Conservation (phyloP, 2,113 vertebrate genomes). For the Laterallus jamaicensis region DNA sequence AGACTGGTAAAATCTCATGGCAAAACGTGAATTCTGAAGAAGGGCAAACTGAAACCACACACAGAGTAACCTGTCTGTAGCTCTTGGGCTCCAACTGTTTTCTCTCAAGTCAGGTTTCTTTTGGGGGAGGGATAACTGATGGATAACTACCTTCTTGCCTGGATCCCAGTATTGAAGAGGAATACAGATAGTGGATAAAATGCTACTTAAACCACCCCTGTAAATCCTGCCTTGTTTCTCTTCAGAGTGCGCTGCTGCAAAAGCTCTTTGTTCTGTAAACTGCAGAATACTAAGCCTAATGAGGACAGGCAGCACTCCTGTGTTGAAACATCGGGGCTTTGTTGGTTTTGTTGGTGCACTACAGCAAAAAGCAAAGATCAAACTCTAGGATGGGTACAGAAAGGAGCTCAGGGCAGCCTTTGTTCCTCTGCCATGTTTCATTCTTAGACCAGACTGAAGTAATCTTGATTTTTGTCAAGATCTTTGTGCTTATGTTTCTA, state of each 20-base stretch:
- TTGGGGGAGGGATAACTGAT: background rate
- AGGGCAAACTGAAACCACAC: background rate
- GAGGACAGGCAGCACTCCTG: background rate
- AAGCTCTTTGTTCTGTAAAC: background rate
- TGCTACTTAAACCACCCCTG: background rate
- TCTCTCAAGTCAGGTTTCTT: background rate
- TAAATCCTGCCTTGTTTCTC: background rate
- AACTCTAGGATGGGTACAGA: background rate
- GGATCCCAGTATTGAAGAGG: background rate
- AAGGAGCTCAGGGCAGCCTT: background rate
- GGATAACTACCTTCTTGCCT: background rate
- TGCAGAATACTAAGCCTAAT: background rate
- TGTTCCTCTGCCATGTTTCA: background rate
- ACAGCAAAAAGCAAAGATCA: background rate
- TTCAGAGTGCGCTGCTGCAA: background rate
- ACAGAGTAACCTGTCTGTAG: background rate
- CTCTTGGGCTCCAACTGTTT: background rate
- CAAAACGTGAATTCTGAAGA: background rate
- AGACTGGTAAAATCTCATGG: background rate
- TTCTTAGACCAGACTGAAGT: background rate
- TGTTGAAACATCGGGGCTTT: background rate
- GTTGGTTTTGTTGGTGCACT: background rate
- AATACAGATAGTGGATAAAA: background rate
- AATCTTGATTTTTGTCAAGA: background rate
- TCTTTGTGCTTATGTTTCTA: conserved; percentile 51